A percentile compares a stretch with the other conserved stretches of the same genome.
phyloP scores from a whole-genome alignment of 2,888 invertebrate genomes.

The Amphiduros pacificus region DNA sequence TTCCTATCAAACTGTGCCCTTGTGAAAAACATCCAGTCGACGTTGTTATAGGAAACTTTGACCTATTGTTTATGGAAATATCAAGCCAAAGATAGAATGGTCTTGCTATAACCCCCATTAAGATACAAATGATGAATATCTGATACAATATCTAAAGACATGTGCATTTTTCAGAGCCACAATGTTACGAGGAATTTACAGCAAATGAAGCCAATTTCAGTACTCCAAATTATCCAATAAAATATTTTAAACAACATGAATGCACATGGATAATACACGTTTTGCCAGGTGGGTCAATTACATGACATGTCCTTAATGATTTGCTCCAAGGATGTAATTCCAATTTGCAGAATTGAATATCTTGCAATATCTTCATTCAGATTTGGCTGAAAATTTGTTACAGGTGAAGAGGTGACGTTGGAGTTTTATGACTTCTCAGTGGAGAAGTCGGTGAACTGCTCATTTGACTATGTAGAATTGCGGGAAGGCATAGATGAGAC shows the following conservation, averaged over 20 bases:
- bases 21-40: no score
- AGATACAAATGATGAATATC: no score
- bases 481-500: constrained; percentile 24
- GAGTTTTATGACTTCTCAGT: constrained; percentile 24
- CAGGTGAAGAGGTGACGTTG: constrained; percentile 25
- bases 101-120: no score
- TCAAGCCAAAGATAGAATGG: no score
- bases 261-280: constrained; percentile 27
- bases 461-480: constrained; percentile 26
- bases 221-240: constrained; percentile 24
- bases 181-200: constrained; percentile 22
- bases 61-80: no score
- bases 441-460: constrained; percentile 26
- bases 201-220: constrained; percentile 16
- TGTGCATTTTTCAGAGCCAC: no score
- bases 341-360: neutral
- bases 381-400: neutral
- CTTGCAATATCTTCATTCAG: neutral
- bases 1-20: no score
- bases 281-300: constrained; percentile 18
- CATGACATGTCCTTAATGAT: no score
- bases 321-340: neutral
- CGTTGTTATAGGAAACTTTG: no score
- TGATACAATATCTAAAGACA: no score
- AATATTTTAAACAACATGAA: constrained; percentile 21